Evolutionary conservation across 1,140 invertebrate genomes (phyloP).

Genomic region (Conus ventricosus): DNA sequence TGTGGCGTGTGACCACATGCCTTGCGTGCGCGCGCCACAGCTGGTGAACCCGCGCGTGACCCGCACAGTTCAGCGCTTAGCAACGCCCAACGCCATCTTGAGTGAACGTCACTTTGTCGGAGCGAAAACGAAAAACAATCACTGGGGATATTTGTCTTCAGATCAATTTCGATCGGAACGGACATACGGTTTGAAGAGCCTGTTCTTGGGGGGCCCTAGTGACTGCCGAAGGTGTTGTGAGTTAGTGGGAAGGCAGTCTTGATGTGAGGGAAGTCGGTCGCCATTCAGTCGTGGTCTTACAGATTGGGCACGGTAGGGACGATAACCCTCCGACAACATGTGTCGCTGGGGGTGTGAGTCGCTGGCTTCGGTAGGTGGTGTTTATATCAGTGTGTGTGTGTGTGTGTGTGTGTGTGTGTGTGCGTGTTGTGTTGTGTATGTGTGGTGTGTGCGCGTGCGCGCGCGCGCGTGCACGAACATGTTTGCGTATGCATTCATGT

Average conservation of each 20-base stretch:
- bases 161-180: no score
- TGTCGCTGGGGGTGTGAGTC: constrained; percentile 14
- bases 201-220: not conserved
- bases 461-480: no score
- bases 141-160: no score
- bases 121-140: no score
- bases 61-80: no score
- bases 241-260: not conserved
- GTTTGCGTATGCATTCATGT: no score
- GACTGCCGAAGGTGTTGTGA: not conserved
- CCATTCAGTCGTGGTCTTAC: not conserved
- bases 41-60: no score
- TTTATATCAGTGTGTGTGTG: not conserved
- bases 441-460: not conserved
- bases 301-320: not conserved
- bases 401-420: constrained; percentile 24
- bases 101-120: no score
- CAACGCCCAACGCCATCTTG: no score
- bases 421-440: constrained; percentile 18
- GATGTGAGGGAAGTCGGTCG: not conserved
- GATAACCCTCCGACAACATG: not conserved
- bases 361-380: not conserved
- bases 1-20: no score
- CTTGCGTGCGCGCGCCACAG: no score
- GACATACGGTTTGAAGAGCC: no score